Conservation (phyloP, 2,888 invertebrate species). For the Amphipoea oculea region DNA sequence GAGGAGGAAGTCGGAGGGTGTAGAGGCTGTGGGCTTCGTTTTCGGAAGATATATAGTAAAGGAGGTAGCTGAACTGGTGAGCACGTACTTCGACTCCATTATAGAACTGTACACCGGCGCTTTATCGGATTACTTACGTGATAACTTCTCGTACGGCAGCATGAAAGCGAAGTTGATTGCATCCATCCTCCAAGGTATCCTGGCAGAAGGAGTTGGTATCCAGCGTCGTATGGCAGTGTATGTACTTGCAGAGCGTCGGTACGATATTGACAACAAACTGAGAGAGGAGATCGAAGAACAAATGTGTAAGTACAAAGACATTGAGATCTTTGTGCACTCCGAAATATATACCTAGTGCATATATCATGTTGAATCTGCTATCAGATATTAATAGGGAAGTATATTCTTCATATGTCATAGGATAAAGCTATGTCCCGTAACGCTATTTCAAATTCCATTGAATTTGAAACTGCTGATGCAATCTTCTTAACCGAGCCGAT, state of each 20-base stretch:
- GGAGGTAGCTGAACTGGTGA: conserved; percentile 71
- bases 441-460: not conserved
- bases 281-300: conserved; percentile 35
- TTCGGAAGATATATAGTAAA: conserved; percentile 75
- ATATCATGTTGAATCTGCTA: not conserved
- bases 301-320: conserved; percentile 7
- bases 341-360: conserved; percentile 1
- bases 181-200: conserved; percentile 48
- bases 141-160: conserved; percentile 20
- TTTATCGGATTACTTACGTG: conserved; percentile 65
- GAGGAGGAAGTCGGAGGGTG: conserved; percentile 67
- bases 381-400: not conserved
- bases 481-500: too few species aligned
- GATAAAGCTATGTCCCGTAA: too few species aligned
- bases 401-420: not conserved
- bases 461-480: too few species aligned
- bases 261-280: conserved; percentile 10
- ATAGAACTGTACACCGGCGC: conserved; percentile 70
- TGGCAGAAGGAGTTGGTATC: conserved; percentile 41
- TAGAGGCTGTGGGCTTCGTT: conserved; percentile 72
- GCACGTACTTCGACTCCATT: conserved; percentile 75
- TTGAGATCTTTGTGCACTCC: conserved; percentile 39
- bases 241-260: conserved; percentile 12
- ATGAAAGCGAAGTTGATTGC: conserved; percentile 30
- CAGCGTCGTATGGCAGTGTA: conserved; percentile 57